Conservation (phyloP, 53 echinoderm and acorn worm species). For the Actinopyga echinites region DNA sequence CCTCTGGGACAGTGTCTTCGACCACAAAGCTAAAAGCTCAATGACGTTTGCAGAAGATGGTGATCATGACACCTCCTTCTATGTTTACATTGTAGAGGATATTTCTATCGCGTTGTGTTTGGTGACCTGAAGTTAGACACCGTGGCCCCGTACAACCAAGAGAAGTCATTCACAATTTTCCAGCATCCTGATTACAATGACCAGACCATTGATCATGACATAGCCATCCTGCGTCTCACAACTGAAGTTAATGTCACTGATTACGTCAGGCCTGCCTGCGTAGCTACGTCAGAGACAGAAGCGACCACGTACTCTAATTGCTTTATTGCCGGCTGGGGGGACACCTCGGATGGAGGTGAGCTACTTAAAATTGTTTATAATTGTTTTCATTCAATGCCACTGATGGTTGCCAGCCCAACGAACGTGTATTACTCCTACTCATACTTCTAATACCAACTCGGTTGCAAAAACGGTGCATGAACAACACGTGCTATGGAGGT, state of each 20-base stretch:
- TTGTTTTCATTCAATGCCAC: no score
- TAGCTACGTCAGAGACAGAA: constrained; percentile 59
- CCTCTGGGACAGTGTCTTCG: no score
- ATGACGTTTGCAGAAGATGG: no score
- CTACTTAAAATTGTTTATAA: no score
- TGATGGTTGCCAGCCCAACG: no score
- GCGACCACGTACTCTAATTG: constrained; percentile 48
- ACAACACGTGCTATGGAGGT: no score
- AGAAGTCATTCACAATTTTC: background rate
- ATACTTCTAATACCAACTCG: no score
- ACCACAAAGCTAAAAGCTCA: no score
- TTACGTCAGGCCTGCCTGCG: constrained; percentile 68
- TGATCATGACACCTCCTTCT: background rate
- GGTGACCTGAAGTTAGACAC: background rate
- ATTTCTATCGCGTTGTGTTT: background rate
- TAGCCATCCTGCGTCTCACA: constrained; percentile 65
- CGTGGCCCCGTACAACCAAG: background rate
- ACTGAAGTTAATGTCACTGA: constrained; percentile 55
- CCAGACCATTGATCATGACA: constrained; percentile 49
- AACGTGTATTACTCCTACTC: no score
- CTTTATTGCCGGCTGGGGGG: constrained; percentile 61
- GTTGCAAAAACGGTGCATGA: no score
- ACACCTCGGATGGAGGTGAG: constrained; percentile 46
- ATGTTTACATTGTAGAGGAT: constrained; percentile 9
- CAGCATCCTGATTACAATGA: constrained; percentile 12